A percentile compares a stretch with the other conserved stretches of the same genome.
Evolutionary conservation across 2,888 invertebrate genomes (phyloP).

Genomic region (Palloptera scutellata): DNA sequence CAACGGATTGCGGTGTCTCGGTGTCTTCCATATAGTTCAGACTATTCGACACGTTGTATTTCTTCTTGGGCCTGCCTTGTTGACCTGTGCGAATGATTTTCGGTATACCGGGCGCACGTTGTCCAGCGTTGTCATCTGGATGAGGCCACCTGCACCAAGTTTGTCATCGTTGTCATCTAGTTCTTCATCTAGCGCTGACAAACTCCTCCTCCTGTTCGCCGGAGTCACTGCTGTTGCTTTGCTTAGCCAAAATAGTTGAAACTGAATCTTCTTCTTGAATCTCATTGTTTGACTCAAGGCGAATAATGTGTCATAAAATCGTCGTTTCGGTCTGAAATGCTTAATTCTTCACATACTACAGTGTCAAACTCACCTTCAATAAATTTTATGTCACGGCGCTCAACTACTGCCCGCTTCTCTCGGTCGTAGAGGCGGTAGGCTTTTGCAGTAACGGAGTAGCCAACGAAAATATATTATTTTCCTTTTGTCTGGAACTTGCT

Average conservation of each 20-base stretch:
- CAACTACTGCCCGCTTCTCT: background rate
- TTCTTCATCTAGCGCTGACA: no score
- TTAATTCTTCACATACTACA: background rate
- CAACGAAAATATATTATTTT: conserved; percentile 19
- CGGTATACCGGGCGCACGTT: conserved; percentile 29
- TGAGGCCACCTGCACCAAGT: background rate
- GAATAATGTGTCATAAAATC: conserved; percentile 29
- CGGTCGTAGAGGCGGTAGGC: conserved; percentile 9
- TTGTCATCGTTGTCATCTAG: no score
- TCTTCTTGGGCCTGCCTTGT: conserved; percentile 34
- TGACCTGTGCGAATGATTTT: conserved; percentile 24
- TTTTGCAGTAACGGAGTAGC: background rate
- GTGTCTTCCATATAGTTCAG: conserved; percentile 26
- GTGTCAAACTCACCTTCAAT: conserved; percentile 14
- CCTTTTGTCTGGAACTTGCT: conserved; percentile 3
- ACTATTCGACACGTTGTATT: conserved; percentile 33
- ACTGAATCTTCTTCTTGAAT: no score
- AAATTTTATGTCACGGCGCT: conserved; percentile 16
- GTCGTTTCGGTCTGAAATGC: conserved; percentile 16
- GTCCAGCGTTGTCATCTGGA: no score
- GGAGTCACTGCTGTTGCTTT: no score
- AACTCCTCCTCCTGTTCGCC: no score
- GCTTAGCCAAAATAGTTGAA: no score
- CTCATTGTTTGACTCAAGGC: conserved; percentile 5
- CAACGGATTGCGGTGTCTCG: conserved; percentile 36